Percentiles rank a stretch among this genome's conserved stretches.
These are phyloP conservation scores for Meteorus sp. DNA, from an alignment of 1,140 invertebrate species.

Conservation along the genomic window DNA sequence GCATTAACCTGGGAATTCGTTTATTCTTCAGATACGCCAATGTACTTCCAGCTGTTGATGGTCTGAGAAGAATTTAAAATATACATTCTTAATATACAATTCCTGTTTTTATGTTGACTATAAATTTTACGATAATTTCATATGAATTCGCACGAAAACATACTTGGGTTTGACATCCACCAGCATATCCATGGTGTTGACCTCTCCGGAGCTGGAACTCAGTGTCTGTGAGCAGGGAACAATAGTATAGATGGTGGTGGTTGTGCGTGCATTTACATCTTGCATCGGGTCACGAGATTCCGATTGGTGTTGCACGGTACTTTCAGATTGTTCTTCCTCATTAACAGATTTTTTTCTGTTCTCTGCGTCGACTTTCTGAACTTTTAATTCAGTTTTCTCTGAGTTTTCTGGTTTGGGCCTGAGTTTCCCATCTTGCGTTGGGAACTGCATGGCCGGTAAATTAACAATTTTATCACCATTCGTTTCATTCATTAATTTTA, in stretches of 20 bases:
- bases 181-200: constrained; percentile 34
- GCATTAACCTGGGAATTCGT: constrained; percentile 51
- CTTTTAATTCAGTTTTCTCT: constrained; percentile 27
- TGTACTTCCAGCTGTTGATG: constrained; percentile 36
- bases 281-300: constrained; percentile 27
- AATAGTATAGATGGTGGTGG: constrained; percentile 36
- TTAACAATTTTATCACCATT: constrained; percentile 50
- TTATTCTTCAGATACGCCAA: constrained; percentile 51
- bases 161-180: constrained; percentile 28
- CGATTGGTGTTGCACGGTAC: constrained; percentile 20
- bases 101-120: not conserved
- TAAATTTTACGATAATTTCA: too few species aligned
- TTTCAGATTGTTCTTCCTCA: constrained; percentile 14
- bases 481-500: constrained; percentile 66
- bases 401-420: constrained; percentile 41
- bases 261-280: constrained; percentile 30
- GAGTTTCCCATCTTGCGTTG: constrained; percentile 53
- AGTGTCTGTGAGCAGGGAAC: constrained; percentile 40
- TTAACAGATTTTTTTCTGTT: constrained; percentile 39
- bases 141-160: not conserved
- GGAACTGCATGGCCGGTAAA: constrained; percentile 55
- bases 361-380: constrained; percentile 39
- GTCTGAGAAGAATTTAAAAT: constrained; percentile 34
- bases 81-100: constrained; percentile 4
- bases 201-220: constrained; percentile 36